A percentile compares a stretch with the other conserved stretches of the same genome.
These are phyloP conservation scores for Erpetoichthys calabaricus DNA, from an alignment of 2,797 vertebrate species.

Conservation along the genomic window DNA sequence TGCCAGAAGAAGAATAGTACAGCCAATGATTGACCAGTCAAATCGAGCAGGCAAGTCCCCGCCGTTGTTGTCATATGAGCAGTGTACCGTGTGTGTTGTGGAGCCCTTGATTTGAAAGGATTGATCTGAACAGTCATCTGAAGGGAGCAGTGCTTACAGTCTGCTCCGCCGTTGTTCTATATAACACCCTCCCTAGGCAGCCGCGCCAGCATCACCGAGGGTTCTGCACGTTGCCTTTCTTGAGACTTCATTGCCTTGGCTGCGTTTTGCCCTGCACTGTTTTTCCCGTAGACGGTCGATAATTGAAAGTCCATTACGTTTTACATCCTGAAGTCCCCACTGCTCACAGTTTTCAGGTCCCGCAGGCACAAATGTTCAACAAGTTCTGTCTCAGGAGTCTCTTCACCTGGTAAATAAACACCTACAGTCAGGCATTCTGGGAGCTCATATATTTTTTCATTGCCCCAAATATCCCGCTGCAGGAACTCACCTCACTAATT, in stretches of 20 bases:
- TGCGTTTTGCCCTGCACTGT: too few species aligned
- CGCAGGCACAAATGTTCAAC: slow-evolving; percentile 42
- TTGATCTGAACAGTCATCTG: too few species aligned
- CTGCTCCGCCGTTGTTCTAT: too few species aligned
- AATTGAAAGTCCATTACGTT: too few species aligned
- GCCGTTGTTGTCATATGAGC: slow-evolving; percentile 20
- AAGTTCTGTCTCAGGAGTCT: slow-evolving; percentile 38
- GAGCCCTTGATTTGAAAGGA: too few species aligned
- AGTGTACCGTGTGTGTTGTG: too few species aligned
- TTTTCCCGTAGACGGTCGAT: too few species aligned
- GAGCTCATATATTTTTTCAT: slow-evolving; percentile 33
- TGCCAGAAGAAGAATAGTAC: slow-evolving; percentile 99
- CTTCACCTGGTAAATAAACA: slow-evolving; percentile 52
- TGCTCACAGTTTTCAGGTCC: slow-evolving; percentile 38
- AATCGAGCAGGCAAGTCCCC: slow-evolving; percentile 95
- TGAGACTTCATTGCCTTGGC: too few species aligned
- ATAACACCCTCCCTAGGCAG: neutral
- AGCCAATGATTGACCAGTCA: slow-evolving; percentile 99
- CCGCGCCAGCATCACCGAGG: neutral
- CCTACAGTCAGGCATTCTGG: slow-evolving; percentile 53
- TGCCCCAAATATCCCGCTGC: slow-evolving; percentile 50
- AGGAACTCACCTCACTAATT: slow-evolving; percentile 73
- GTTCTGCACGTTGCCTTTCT: neutral
- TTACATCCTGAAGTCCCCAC: neutral
- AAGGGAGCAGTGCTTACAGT: too few species aligned